Evolutionary conservation across 2,113 vertebrate species (phyloP).

Genomic region (Synodontis membranacea): DNA sequence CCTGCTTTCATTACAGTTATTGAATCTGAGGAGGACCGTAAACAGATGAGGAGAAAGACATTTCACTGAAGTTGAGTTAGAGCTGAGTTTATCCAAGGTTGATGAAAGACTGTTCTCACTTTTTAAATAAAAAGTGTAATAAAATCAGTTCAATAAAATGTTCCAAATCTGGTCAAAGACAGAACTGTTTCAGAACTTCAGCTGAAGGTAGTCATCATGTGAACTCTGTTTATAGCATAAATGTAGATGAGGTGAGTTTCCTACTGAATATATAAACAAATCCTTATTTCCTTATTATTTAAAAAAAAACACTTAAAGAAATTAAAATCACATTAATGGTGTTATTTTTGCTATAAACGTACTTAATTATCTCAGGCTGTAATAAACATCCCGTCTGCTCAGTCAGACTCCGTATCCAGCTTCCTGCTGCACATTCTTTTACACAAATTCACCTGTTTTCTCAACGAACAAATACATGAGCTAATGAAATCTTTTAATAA

Average conservation of each 20-base stretch:
- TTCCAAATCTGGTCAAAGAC: not conserved
- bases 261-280: not conserved
- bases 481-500: not conserved
- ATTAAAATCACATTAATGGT: not conserved
- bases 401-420: not conserved
- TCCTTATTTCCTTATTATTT: no score
- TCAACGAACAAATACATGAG: no score
- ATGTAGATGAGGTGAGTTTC: not conserved
- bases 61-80: not conserved
- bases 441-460: not conserved
- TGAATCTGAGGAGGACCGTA: not conserved
- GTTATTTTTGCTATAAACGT: not conserved
- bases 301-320: not conserved
- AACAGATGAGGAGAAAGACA: not conserved
- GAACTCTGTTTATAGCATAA: no score
- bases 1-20: not conserved
- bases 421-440: not conserved
- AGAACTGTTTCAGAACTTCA: not conserved
- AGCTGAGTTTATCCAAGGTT: not conserved
- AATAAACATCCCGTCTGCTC: not conserved
- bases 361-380: no score
- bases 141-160: not conserved
- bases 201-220: no score
- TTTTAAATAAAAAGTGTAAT: no score
- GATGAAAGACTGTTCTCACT: no score